Evolutionary conservation across 2,888 invertebrate genomes (phyloP), one percentile per base, ranked within the genome.

Genomic region (Cosmopolites sordidus): DNA sequence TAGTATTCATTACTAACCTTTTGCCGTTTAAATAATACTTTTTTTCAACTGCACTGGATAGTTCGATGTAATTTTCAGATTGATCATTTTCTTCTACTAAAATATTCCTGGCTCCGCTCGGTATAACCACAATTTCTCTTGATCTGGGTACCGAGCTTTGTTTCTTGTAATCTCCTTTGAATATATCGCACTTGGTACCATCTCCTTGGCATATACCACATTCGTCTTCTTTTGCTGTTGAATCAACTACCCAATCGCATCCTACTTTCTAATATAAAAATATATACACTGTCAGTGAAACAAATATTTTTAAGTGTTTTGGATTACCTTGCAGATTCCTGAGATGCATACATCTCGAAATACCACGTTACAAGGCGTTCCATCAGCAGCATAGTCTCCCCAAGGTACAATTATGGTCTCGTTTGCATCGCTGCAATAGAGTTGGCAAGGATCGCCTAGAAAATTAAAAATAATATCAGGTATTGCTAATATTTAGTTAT

Each of bases 221-320:
- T 42, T 83, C 81, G 73, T 93, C 93, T 66, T 91, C 91, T 63
- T 83, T 80, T 22, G 85, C 80, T 47, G 81, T 81, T 0, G 92
- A 92, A 67, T 88, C 88, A 43, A 93, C 84, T 48, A 82, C 75
- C 91, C 92, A 92, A 75, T 93, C 92, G 75, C 93, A 93, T n/a
- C 92, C 90, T 47, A 93, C 88, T 76, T 84, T 86, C 86, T 92
- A 79, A 66, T 82, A 79, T 60, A 79, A 9, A 39, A 5, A 39
- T 39, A 39, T 39, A 15, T 39, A 39, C 15, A n/a, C n/a, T n/a
- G n/a, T n/a, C n/a, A n/a, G n/a, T n/a, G 14, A n/a, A n/a, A n/a
- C n/a, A n/a, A n/a, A n/a, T n/a, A n/a, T n/a, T 22, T 22, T 22
- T 3, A 22, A 22, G 22, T 22, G 8, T 22, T 5, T 3, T 22